Evolutionary conservation across 1,140 invertebrate species (phyloP), one percentile per base, ranked within the genome.

Genomic region (Formica exsecta): DNA sequence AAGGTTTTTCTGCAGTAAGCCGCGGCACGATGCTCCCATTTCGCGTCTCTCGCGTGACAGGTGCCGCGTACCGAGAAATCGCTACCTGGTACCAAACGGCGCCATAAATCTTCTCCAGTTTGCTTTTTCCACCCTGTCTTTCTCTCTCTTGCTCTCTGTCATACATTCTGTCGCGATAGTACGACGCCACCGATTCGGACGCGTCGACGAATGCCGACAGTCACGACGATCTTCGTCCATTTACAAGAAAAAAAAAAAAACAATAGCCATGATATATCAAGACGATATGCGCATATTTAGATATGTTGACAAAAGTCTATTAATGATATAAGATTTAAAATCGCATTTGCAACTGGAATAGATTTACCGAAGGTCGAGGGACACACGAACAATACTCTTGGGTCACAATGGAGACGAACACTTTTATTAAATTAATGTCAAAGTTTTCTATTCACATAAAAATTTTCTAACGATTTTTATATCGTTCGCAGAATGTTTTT

Each of bases 1-100:
- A 75, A 92, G 91, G 91, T 91, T 92, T 87, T 86, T 84, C 62
- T 36, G 54, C 62, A 89, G 89, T 91, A 86, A 65, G 4, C 76
- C 66, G 85, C 86, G 75, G 64, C 80, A 9, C 80, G 81, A 89
- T 86, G 79, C 62, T 89, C 91, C 83, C 87, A 81, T 90, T 92
- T 89, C 85, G 19, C 59, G 84, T 88, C 89, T 87, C 87, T 95
- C 90, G 94, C 94, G 94, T 94, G 94, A 94, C 93, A 90, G 81
- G 86, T 85, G 88, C 74, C 71, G 66, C 86, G 86, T 68, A 66
- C 81, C 73, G 91, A 73, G 92, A 87, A 92, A 93, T 93, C 94
- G 90, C 94, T 65, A 92, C 94, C 94, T 95, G 94, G 94, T 88
- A 95, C 95, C 92, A 90, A 90, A 87, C 81, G 92, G 90, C 87